Conservation (phyloP, 2,888 invertebrate species). For the Ophion slaviceki region DNA sequence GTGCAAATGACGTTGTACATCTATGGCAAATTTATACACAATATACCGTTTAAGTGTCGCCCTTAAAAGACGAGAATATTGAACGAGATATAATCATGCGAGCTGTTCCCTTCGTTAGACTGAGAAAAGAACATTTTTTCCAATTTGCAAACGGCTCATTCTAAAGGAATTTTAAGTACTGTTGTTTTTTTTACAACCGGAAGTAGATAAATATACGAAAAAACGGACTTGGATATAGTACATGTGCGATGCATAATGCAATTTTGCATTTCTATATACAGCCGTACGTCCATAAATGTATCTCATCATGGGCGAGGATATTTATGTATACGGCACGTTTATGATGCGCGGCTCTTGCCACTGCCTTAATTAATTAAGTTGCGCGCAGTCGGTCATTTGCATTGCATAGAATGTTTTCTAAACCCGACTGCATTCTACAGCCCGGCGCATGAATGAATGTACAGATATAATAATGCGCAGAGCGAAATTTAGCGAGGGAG, state of each 20-base stretch:
- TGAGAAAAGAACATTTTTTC: no score
- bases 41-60: constrained; percentile 38
- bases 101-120: no score
- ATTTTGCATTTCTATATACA: constrained; percentile 24
- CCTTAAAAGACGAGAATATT: constrained; percentile 41
- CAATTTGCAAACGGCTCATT: no score
- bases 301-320: constrained; percentile 15
- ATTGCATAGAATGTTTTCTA: constrained; percentile 68
- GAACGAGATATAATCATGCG: constrained; percentile 15
- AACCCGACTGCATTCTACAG: constrained; percentile 63
- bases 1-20: constrained; percentile 50
- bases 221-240: background rate
- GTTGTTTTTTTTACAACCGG: no score
- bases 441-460: constrained; percentile 67
- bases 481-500: constrained; percentile 30
- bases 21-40: constrained; percentile 35
- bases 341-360: constrained; percentile 51
- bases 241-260: constrained; percentile 15
- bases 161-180: no score
- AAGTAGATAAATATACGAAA: constrained; percentile 7
- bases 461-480: constrained; percentile 22
- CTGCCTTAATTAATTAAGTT: constrained; percentile 78
- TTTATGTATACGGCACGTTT: constrained; percentile 52
- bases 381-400: constrained; percentile 74
- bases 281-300: constrained; percentile 9